Base-by-base conservation (phyloP, 1,140 invertebrate species). In the Penaeus chinensis region DNA sequence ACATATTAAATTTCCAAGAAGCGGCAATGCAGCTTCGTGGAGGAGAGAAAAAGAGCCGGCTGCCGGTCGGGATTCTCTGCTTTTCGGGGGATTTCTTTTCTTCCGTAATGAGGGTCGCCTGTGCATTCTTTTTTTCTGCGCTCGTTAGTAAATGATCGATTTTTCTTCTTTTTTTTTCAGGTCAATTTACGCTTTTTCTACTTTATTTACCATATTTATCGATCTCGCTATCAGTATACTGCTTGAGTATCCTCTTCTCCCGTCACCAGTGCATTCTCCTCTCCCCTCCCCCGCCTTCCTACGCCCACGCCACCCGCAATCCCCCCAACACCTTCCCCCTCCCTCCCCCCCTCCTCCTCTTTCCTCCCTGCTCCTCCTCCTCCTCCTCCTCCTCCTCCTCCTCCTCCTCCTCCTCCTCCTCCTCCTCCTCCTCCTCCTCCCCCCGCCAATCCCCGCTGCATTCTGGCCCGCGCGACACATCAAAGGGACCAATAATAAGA, bases 401-500 rank as follows among this genome's bases (percentile, higher is more conserved):
- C 61, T 20, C 78, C 78, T 24, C 77, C 18, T 18, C 63, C 32
- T 24, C 78, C 27, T 60, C 20, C 32, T 20, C 66, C 20, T 32
- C 11, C 22, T 32, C n/a, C 19, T 77, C 71, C 37, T 62, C 82
- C 79, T 20, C 61, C 18, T 22, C 62, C 61, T 0, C 60, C 62
- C 27, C 22, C 82, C 66, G 24, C 82, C 78, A 27, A 32, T 20
- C 37, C 80, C 22, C 22, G 32, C 63, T 82, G 82, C 69, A 76
- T 81, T 37, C 79, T 62, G 62, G n/a, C 60, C 82, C 20, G 22
- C 47, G 65, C 66, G 54, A 32, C 66, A 69, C 77, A 85, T 85
- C 84, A 85, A 85, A 85, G 84, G 65, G 20, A 61, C 63, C 62
- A 63, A 80, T 80, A 85, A 85, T 80, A 85, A 85, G 77, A 85